Evolutionary conservation across 1,140 invertebrate species (phyloP), one percentile per base, ranked within the genome.

Genomic region (Heterodera carotae): DNA sequence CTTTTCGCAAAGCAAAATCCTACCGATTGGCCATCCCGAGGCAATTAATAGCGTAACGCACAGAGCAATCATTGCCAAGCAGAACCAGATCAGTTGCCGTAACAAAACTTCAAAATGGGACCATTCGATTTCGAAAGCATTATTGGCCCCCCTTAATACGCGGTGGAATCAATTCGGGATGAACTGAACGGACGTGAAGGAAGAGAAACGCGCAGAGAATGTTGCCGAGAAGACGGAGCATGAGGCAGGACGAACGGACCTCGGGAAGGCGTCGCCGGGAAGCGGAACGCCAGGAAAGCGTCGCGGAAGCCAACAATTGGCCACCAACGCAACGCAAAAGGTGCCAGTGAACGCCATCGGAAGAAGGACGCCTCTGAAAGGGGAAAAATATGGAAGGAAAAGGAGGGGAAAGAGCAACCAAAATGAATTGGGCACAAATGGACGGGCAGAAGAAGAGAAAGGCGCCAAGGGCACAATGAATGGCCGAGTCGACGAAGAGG

Each of bases 341-440:
- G 75, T 87, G 85, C 86, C 86, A 88, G 64, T 87, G 85, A n/a
- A 87, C 85, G 59, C 85, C 85, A 81, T 87, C 85, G 5, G 86
- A 86, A 31, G 60, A 66, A 60, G 73, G 69, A 33, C 82, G 77
- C 82, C 88, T 66, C 62, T 66, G 62, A 18, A 15, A 22, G 62
- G 62, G 8, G 62, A 10, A 25, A 66, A 66, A 5, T 66, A 25
- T 1, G 27, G 33, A 18, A 18, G 8, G 8, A 1, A 1, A 25
- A 25, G 33, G 27, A 8, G 62, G 59, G 27, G 5, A 27, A 27
- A 18, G 33, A 1, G n/a, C 27, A 66, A 29, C 62, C 62, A 66
- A 66, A 66, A 66, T 8, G 62, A 66, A 31, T 6, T 66, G n/a
- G 27, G 62, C 62, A 34, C 27, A 66, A 29, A 2, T 31, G 27